Evolutionary conservation across 1,140 invertebrate genomes (phyloP).

Genomic region (Tetramorium simillimum): DNA sequence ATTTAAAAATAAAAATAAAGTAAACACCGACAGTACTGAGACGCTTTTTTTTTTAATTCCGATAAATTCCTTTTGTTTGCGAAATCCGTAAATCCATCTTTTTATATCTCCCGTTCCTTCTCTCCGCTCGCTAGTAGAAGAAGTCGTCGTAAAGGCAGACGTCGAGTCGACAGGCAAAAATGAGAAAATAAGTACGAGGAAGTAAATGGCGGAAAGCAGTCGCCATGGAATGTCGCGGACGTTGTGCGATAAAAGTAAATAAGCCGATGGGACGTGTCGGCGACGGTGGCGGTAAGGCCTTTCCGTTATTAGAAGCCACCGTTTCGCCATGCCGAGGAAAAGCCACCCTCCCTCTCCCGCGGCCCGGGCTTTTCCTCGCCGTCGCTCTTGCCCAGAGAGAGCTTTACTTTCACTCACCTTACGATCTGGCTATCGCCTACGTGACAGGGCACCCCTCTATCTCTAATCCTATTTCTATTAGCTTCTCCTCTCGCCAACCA

Average conservation of each 20-base stretch:
- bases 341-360: background rate
- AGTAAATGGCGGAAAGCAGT: slow-evolving; percentile 55
- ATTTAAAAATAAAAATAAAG: background rate
- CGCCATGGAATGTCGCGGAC: slow-evolving; percentile 47
- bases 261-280: slow-evolving; percentile 43
- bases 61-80: slow-evolving; percentile 11
- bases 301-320: slow-evolving; percentile 44
- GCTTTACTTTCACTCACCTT: slow-evolving; percentile 58
- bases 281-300: slow-evolving; percentile 20
- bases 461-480: slow-evolving; percentile 48
- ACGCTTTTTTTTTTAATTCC: background rate
- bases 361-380: background rate
- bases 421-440: slow-evolving; percentile 42
- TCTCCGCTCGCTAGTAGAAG: background rate
- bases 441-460: slow-evolving; percentile 11
- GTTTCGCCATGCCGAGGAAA: slow-evolving; percentile 20
- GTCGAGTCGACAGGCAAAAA: slow-evolving; percentile 53
- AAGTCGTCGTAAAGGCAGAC: slow-evolving; percentile 30
- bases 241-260: slow-evolving; percentile 58
- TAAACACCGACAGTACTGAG: no score
- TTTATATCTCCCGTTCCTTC: background rate
- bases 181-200: slow-evolving; percentile 51
- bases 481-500: slow-evolving; percentile 29
- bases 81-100: slow-evolving; percentile 12
- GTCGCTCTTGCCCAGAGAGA: slow-evolving; percentile 6